Percentiles rank a stretch among this genome's conserved stretches.
Evolutionary conservation across 2,113 vertebrate species (phyloP).

Genomic region (Pseudolaguvia tuberculata): DNA sequence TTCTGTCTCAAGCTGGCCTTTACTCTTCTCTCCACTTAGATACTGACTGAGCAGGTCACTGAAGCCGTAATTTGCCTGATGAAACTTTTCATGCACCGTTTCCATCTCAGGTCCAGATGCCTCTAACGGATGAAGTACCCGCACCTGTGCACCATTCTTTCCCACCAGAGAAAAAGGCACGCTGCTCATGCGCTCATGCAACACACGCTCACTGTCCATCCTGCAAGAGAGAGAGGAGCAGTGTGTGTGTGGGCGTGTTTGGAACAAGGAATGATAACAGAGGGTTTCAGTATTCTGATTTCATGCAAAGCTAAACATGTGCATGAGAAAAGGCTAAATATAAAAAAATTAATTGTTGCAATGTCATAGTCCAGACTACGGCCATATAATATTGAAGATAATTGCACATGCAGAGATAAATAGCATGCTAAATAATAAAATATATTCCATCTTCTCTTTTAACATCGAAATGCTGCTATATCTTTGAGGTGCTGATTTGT

Average conservation of each 20-base stretch:
- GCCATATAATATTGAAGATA: too few species aligned
- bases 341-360: too few species aligned
- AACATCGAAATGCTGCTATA: too few species aligned
- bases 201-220: slow-evolving; percentile 72
- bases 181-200: slow-evolving; percentile 70
- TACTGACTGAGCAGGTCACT: slow-evolving; percentile 76
- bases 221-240: slow-evolving; percentile 55
- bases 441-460: too few species aligned
- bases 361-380: too few species aligned
- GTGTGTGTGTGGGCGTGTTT: neutral
- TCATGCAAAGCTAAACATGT: too few species aligned
- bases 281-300: too few species aligned
- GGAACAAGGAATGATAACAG: too few species aligned
- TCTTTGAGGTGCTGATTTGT: too few species aligned
- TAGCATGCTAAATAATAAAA: too few species aligned
- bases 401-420: too few species aligned
- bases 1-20: slow-evolving; percentile 82
- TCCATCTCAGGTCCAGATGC: slow-evolving; percentile 71
- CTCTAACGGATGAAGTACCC: slow-evolving; percentile 71
- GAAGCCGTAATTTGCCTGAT: slow-evolving; percentile 70
- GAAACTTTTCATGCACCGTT: slow-evolving; percentile 77
- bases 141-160: slow-evolving; percentile 55
- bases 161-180: slow-evolving; percentile 74
- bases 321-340: too few species aligned
- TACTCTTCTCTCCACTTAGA: slow-evolving; percentile 81